Percentiles rank a stretch among this genome's conserved stretches.
Evolutionary conservation across 2,888 invertebrate genomes (phyloP).

Genomic region (Drosophila lacicola): DNA sequence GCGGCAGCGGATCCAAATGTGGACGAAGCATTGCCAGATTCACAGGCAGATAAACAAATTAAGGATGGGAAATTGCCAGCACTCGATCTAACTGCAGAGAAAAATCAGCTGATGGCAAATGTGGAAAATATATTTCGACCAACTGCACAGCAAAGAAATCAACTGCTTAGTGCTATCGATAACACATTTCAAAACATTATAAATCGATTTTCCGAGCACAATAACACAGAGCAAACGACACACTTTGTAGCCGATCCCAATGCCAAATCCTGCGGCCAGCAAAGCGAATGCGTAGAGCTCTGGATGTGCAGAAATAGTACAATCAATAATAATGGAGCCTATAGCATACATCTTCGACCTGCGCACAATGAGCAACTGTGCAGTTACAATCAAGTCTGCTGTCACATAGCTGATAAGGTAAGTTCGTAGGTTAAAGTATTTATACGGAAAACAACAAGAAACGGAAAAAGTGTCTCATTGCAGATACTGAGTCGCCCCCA

Average conservation of each 20-base stretch:
- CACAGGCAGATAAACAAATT: too few relatives aligned
- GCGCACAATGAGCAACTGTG: not conserved
- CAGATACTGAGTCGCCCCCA: not conserved
- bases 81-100: not conserved
- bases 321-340: not conserved
- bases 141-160: not conserved
- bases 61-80: not conserved
- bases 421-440: not conserved
- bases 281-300: conserved; percentile 26
- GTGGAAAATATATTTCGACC: conserved; percentile 10
- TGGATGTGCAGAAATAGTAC: conserved; percentile 22
- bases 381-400: conserved; percentile 23
- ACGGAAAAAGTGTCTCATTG: too few relatives aligned
- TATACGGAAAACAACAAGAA: too few relatives aligned
- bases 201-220: too few relatives aligned
- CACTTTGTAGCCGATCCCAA: not conserved
- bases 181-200: conserved; percentile 1
- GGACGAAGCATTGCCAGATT: too few relatives aligned
- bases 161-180: not conserved
- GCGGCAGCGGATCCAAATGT: too few relatives aligned
- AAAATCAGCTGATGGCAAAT: not conserved
- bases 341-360: not conserved
- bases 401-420: conserved; percentile 23
- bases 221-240: not conserved
- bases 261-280: conserved; percentile 4